Evolutionary conservation across 2,888 invertebrate species (phyloP), one percentile per base, ranked within the genome.

Genomic region (Pogonocherus hispidulus): DNA sequence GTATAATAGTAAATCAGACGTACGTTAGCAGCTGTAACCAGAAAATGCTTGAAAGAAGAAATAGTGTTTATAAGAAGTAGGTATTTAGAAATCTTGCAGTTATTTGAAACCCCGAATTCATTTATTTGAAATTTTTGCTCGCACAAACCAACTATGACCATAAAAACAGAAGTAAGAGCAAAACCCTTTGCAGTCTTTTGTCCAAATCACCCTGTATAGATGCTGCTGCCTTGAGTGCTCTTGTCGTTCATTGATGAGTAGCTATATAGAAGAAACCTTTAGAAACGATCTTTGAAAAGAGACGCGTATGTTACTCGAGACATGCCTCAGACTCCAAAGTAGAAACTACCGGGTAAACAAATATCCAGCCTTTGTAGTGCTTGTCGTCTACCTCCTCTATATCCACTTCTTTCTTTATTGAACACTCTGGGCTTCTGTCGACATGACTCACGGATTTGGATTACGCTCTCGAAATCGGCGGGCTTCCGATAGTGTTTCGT

Each of bases 201-300:
- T n/a, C n/a, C n/a, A n/a, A n/a, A n/a, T n/a, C n/a, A n/a, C n/a
- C n/a, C n/a, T n/a, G n/a, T n/a, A n/a, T n/a, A n/a, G n/a, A n/a
- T n/a, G n/a, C n/a, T n/a, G n/a, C n/a, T n/a, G n/a, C n/a, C 46
- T 9, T 8, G 23, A 63, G 55, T 46, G 55, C 63, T 47, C 63
- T 63, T 63, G 47, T 19, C 46, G 20, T 27, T 9, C 37, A 14
- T 27, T n/a, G 37, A n/a, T 11, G 37, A 19, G 19, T 8, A 56
- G 56, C 51, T 41, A 14, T 41, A 41, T 14, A 41, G 8, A 32
- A 32, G 52, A 46, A 44, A 65, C 68, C 73, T 73, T 71, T 71
- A 68, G 68, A 75, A 75, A 75, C 66, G 67, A 67, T n/a, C 69
- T 68, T 72, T 72, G 73, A 75, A 75, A 75, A 69, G 70, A 62